phyloP scores from a whole-genome alignment of 1,140 invertebrate species.

The Sitobion miscanthi region DNA sequence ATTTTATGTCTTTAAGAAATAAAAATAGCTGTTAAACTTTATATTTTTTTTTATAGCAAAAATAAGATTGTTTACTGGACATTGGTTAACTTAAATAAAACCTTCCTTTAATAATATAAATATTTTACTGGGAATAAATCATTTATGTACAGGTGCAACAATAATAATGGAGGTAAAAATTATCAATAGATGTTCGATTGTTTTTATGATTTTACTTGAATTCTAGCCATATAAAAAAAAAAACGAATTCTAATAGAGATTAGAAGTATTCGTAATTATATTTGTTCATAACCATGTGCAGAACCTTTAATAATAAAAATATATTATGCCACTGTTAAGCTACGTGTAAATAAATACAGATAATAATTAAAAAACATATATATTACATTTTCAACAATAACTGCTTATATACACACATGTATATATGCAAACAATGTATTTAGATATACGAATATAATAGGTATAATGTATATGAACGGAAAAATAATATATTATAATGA shows the following conservation, averaged over 20 bases:
- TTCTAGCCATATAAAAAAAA: too few species aligned
- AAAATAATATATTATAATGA: too few species aligned
- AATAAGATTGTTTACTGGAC: not conserved
- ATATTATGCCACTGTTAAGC: not conserved
- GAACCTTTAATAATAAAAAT: too few species aligned
- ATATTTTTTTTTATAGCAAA: not conserved
- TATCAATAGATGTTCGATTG: not conserved
- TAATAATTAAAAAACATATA: not conserved
- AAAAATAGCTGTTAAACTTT: not conserved
- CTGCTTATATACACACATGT: not conserved
- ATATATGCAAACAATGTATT: too few species aligned
- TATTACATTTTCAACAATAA: not conserved
- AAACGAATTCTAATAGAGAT: not conserved
- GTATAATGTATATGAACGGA: too few species aligned
- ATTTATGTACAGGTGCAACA: not conserved
- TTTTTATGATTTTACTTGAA: too few species aligned
- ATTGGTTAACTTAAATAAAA: not conserved
- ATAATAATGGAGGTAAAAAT: not conserved
- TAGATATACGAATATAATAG: too few species aligned
- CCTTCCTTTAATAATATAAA: not conserved
- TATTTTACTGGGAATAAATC: not conserved
- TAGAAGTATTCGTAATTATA: not conserved
- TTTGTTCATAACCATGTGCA: too few species aligned
- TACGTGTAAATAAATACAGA: not conserved
- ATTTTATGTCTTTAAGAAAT: not conserved